A percentile compares a stretch with the other conserved stretches of the same genome.
Evolutionary conservation across 1,140 invertebrate species (phyloP).

Genomic region (Ganaspis sp.): DNA sequence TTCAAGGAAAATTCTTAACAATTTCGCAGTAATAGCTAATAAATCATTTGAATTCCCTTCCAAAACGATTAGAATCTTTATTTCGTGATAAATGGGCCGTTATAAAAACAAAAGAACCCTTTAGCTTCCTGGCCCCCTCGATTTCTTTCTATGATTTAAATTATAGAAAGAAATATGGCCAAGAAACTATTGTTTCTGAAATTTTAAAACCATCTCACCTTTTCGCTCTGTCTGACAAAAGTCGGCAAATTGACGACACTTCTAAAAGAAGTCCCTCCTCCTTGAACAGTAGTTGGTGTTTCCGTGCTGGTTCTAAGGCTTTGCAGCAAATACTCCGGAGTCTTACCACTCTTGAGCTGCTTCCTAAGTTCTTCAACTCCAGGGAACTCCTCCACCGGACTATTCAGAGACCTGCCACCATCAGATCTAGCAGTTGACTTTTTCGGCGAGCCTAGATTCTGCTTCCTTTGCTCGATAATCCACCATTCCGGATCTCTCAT

Average conservation of each 20-base stretch:
- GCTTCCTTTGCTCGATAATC: slow-evolving; percentile 79
- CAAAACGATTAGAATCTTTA: too few species aligned
- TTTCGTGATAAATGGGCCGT: too few species aligned
- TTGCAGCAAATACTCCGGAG: slow-evolving; percentile 65
- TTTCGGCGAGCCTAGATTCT: slow-evolving; percentile 79
- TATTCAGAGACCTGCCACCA: slow-evolving; percentile 81
- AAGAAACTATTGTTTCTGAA: too few species aligned
- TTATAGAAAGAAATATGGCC: too few species aligned
- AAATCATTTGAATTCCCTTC: too few species aligned
- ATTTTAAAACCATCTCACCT: slow-evolving; percentile 52
- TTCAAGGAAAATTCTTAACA: too few species aligned
- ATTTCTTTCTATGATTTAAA: too few species aligned
- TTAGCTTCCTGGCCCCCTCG: too few species aligned
- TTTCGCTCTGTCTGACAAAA: slow-evolving; percentile 86
- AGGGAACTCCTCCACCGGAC: slow-evolving; percentile 82
- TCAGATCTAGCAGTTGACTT: slow-evolving; percentile 79
- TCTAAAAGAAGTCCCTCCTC: slow-evolving; percentile 79
- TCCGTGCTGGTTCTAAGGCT: slow-evolving; percentile 64
- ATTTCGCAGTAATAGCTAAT: too few species aligned
- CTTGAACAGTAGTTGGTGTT: slow-evolving; percentile 59
- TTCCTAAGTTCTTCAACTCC: slow-evolving; percentile 77
- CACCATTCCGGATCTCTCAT: slow-evolving; percentile 90
- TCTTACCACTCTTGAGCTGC: slow-evolving; percentile 62
- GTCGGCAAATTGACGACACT: slow-evolving; percentile 90
- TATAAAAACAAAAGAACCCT: too few species aligned